Conservation (phyloP, 2,797 vertebrate species). For the Cyclopterus lumpus region DNA sequence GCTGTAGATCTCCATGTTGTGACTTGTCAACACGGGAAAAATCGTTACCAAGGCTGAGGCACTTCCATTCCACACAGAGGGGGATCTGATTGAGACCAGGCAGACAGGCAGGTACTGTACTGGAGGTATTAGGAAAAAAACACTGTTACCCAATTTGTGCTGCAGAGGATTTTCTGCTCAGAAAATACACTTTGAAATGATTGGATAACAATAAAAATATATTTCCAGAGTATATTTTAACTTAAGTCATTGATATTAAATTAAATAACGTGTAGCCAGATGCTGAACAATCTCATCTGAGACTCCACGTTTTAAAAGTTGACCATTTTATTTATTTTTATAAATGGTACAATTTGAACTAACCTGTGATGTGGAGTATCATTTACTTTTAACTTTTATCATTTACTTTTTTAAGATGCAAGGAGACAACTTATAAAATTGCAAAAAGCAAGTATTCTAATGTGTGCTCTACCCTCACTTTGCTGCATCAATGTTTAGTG, state of each 20-base stretch:
- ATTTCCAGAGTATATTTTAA: background rate
- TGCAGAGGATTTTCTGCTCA: conserved; percentile 36
- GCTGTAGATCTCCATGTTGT: conserved; percentile 88
- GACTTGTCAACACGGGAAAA: conserved; percentile 87
- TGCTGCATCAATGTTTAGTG: background rate
- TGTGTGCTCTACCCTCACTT: background rate
- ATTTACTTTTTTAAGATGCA: conserved; percentile 24
- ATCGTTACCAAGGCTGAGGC: conserved; percentile 84
- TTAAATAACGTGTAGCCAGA: conserved; percentile 14
- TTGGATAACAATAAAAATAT: conserved; percentile 25
- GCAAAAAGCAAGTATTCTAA: background rate
- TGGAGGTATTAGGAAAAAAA: conserved; percentile 46
- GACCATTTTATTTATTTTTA: conserved; percentile 2
- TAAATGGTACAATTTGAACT: conserved; percentile 6
- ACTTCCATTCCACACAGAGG: conserved; percentile 80
- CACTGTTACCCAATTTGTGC: conserved; percentile 36
- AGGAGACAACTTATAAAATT: conserved; percentile 11
- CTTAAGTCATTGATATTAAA: conserved; percentile 4
- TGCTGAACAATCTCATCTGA: background rate
- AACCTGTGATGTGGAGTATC: background rate
- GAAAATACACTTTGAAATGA: conserved; percentile 40
- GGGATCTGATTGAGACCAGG: conserved; percentile 75
- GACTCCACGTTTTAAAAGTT: conserved; percentile 10
- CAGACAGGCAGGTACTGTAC: conserved; percentile 73
- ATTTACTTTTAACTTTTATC: too few relatives aligned